These are phyloP conservation scores for Argynnis bischoffii DNA, from an alignment of 2,888 invertebrate genomes.

Conservation along the genomic window DNA sequence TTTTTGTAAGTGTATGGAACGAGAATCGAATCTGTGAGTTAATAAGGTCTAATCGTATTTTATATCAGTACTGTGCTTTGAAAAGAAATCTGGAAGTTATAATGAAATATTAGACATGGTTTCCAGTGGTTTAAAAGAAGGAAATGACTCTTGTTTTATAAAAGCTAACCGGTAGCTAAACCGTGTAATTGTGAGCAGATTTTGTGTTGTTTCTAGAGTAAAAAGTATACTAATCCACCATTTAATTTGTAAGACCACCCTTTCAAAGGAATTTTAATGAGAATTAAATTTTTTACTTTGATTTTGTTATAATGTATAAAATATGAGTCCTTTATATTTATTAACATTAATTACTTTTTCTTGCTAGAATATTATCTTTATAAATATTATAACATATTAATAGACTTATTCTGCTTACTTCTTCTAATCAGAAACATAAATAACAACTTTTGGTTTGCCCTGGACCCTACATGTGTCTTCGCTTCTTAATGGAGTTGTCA, in stretches of 20 bases:
- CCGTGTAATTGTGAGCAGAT: constrained; percentile 63
- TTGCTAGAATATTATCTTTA: not conserved
- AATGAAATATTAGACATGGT: constrained; percentile 33
- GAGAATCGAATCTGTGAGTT: too few species aligned
- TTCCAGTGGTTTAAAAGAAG: constrained; percentile 46
- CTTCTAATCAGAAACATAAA: constrained; percentile 25
- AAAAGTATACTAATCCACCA: constrained; percentile 40
- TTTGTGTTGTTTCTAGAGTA: constrained; percentile 57
- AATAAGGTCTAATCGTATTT: too few species aligned
- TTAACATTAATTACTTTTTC: not conserved
- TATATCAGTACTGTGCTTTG: too few species aligned
- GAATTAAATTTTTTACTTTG: constrained; percentile 33
- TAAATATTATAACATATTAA: not conserved
- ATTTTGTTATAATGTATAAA: constrained; percentile 53
- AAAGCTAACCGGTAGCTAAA: constrained; percentile 49
- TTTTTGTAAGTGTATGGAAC: too few species aligned
- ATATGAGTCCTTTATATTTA: constrained; percentile 19
- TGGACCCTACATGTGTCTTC: constrained; percentile 57
- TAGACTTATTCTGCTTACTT: not conserved
- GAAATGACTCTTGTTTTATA: constrained; percentile 65
- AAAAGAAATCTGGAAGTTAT: constrained; percentile 16
- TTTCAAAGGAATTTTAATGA: constrained; percentile 35
- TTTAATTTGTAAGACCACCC: constrained; percentile 44
- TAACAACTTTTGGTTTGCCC: constrained; percentile 28
- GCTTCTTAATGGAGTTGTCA: constrained; percentile 77